Base-by-base conservation (phyloP, 1,140 invertebrate species). In the Nasonia vitripennis region DNA sequence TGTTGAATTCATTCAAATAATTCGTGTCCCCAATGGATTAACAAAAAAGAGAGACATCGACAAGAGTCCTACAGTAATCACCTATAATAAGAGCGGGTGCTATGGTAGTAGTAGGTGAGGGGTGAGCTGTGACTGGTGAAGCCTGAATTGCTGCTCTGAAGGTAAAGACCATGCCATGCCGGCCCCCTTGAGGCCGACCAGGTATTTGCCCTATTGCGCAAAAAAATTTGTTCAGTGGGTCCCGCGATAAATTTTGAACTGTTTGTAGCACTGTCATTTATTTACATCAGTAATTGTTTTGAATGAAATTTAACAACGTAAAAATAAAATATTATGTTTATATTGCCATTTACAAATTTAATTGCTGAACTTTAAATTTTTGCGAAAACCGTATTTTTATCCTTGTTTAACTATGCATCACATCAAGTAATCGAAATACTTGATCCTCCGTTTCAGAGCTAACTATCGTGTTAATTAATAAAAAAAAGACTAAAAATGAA, bases 91-190 rank as follows among this genome's bases (percentile, higher is more conserved):
- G 89, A 89, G 92, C 91, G 88, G 93, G 92, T 92, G 94, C 93
- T 94, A 94, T 91, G 91, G 94, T 93, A 93, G 94, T 94, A 93
- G 94, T 94, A 92, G 94, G 94, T 94, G 94, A 92, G 92, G 94
- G 92, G 92, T 94, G 93, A 94, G 92, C 92, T 90, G 92, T 93
- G 91, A 93, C 91, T 92, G 93, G 90, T 90, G 93, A 91, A 90
- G 92, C 89, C 87, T 93, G 93, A 89, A 93, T 92, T 87, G 93
- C 91, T 87, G 94, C 93, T 90, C 94, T 92, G 90, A 95, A 94
- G 92, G 94, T 95, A 94, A 95, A 95, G 88, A 95, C 94, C 95
- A 95, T 95, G 91, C 95, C 95, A 93, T 95, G 95, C 90, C 95
- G 94, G 93, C 95, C 95, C 89, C 95, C 95, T 93, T 94, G 93